phyloP scores from a whole-genome alignment of 2,797 vertebrate species.

The Amphiprion clarkii region DNA sequence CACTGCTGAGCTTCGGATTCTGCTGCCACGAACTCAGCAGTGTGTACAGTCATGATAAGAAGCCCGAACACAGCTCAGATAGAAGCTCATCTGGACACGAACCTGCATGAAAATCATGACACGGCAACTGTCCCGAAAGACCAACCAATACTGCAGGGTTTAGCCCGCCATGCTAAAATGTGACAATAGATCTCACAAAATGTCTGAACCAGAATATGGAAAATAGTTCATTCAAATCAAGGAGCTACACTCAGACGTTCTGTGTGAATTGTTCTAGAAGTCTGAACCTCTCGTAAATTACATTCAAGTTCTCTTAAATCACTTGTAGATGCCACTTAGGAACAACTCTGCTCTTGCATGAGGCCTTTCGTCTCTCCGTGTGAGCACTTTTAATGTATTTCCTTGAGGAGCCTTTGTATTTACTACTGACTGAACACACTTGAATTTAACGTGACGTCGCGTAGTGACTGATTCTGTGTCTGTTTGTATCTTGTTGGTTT shows the following conservation, averaged over 20 bases:
- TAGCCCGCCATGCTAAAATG: not conserved
- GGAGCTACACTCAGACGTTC: not conserved
- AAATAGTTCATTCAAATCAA: not conserved
- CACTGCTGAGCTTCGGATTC: not conserved
- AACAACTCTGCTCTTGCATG: conserved; percentile 33
- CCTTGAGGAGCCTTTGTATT: conserved; percentile 11
- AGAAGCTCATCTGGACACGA: too few species aligned
- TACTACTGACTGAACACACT: conserved; percentile 69
- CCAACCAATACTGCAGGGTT: not conserved
- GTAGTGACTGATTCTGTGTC: conserved; percentile 18
- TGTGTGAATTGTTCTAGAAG: not conserved
- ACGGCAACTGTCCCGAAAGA: not conserved
- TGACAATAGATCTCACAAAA: not conserved
- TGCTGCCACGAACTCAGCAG: not conserved
- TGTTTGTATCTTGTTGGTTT: conserved; percentile 22
- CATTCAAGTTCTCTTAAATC: not conserved
- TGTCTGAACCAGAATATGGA: too few species aligned
- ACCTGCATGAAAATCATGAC: too few species aligned
- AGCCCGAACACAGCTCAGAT: not conserved
- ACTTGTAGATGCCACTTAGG: not conserved
- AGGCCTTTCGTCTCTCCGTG: conserved; percentile 19
- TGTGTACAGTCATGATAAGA: accelerated
- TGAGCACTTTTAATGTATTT: conserved; percentile 57
- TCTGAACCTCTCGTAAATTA: too few species aligned
- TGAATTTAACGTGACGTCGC: conserved; percentile 40